phyloP scores from a whole-genome alignment of 2,888 invertebrate genomes.

The Blomia tropicalis region DNA sequence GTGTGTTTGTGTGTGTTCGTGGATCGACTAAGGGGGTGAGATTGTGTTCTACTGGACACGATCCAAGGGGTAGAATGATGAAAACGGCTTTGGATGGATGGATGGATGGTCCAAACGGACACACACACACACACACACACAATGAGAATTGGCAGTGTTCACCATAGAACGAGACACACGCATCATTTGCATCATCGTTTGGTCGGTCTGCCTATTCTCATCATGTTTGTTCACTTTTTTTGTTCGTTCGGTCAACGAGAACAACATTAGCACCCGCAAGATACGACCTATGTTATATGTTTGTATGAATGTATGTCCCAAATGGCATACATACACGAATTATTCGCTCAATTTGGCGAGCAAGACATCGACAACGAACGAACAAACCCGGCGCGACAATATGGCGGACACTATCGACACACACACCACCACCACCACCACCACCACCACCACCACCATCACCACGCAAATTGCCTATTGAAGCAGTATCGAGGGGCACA shows the following conservation, averaged over 20 bases:
- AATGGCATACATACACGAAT: not conserved
- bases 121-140: not conserved
- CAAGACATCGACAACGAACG: too few species aligned
- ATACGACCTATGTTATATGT: not conserved
- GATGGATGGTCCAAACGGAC: not conserved
- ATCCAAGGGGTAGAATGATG: too few species aligned
- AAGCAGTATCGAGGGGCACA: too few species aligned
- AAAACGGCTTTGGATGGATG: too few species aligned
- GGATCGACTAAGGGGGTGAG: too few species aligned
- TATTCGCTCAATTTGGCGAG: slow-evolving; percentile 18
- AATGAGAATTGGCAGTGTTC: not conserved
- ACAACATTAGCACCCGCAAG: not conserved
- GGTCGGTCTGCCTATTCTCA: too few species aligned
- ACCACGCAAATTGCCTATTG: too few species aligned
- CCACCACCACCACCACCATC: too few species aligned
- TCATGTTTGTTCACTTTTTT: too few species aligned
- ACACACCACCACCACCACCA: not conserved
- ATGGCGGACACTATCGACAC: not conserved
- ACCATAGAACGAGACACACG: not conserved
- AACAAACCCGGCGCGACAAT: not conserved
- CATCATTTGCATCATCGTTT: slow-evolving; percentile 15
- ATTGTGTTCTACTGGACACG: too few species aligned
- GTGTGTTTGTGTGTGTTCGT: too few species aligned
- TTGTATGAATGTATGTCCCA: not conserved
- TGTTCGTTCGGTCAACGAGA: not conserved